Evolutionary conservation across 2,888 invertebrate species (phyloP).

Genomic region (Adela reaumurella): DNA sequence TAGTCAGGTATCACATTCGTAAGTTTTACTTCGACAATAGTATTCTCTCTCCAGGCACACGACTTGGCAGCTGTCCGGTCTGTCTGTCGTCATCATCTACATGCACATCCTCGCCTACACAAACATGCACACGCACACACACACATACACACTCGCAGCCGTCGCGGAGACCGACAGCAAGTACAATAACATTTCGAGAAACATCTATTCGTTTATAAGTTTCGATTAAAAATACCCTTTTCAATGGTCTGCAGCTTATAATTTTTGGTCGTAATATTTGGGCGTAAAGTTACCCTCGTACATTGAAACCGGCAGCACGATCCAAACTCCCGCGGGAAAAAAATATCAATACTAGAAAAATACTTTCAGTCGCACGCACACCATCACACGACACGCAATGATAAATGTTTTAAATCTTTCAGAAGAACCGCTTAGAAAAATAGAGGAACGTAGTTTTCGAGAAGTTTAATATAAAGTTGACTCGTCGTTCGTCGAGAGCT

Average conservation of each 20-base stretch:
- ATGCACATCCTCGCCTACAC: background rate
- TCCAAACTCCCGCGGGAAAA: background rate
- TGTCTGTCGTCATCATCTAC: background rate
- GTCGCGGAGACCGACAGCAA: no score
- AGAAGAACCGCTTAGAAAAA: background rate
- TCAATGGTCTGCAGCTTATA: background rate
- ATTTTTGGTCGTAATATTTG: background rate
- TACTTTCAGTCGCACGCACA: background rate
- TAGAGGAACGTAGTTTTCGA: background rate
- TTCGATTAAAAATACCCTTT: background rate
- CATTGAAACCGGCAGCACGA: background rate
- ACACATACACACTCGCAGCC: background rate
- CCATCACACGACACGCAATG: background rate
- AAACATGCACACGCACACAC: background rate
- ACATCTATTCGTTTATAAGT: background rate
- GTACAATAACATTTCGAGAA: no score
- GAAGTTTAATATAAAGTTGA: background rate
- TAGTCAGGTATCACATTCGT: background rate
- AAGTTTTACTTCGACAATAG: background rate
- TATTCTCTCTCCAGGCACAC: background rate
- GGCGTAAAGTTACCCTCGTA: background rate
- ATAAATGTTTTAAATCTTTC: background rate
- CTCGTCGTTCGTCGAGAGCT: no score
- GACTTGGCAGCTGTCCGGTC: background rate
- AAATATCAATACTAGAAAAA: background rate